Percentiles rank a stretch among this genome's conserved stretches.
Evolutionary conservation across 2,888 invertebrate species (phyloP).

Genomic region (Salpingus planirostris): DNA sequence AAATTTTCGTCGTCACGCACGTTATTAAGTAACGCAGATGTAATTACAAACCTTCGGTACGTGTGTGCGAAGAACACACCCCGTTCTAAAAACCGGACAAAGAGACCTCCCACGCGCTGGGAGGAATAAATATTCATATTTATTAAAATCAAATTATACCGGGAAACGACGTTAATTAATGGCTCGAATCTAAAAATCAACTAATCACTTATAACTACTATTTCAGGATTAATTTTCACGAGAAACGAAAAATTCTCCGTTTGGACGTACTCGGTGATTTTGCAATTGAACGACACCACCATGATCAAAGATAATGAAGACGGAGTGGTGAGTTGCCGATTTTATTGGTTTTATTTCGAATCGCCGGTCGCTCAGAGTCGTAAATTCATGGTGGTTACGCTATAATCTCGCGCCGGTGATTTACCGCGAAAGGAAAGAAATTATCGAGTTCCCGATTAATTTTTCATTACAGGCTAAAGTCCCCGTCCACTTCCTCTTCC

Average conservation of each 20-base stretch:
- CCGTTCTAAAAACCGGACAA: slow-evolving; percentile 2
- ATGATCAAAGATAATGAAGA: slow-evolving; percentile 24
- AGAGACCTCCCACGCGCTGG: not conserved
- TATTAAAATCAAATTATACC: slow-evolving; percentile 5
- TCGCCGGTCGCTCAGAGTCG: not conserved
- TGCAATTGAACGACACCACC: slow-evolving; percentile 47
- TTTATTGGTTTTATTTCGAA: not conserved
- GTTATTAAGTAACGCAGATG: not conserved
- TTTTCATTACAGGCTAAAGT: slow-evolving; percentile 21
- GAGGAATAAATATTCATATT: slow-evolving; percentile 2
- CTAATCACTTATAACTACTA: too few species aligned
- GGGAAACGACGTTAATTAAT: slow-evolving; percentile 5
- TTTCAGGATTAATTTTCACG: too few species aligned
- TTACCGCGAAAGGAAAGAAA: not conserved
- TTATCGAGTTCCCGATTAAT: not conserved
- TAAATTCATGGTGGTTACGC: too few species aligned
- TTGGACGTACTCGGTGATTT: slow-evolving; percentile 44
- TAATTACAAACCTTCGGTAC: slow-evolving; percentile 1
- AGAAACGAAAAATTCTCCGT: slow-evolving; percentile 26
- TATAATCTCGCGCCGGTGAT: not conserved
- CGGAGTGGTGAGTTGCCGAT: slow-evolving; percentile 24
- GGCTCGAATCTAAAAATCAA: too few species aligned
- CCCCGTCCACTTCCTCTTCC: slow-evolving; percentile 20
- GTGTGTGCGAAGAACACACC: slow-evolving; percentile 1
- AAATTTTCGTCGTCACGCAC: not conserved